These are phyloP conservation scores for Drosophila neutralis DNA, from an alignment of 2,888 invertebrate genomes.

Conservation along the genomic window DNA sequence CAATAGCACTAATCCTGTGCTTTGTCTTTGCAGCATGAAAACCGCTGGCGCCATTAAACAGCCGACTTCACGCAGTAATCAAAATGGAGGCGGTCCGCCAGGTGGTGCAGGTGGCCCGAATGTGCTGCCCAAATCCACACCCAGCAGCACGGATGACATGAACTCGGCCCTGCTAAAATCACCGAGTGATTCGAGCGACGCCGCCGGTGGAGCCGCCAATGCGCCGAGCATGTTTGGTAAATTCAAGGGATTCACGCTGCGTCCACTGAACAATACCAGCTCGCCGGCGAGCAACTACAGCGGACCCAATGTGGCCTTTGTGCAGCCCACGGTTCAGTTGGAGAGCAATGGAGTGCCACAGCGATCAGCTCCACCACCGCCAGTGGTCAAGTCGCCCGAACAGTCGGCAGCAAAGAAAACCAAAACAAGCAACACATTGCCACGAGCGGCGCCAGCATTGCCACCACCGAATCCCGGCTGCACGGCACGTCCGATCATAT, in stretches of 20 bases:
- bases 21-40: conserved; percentile 79
- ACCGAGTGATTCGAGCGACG: conserved; percentile 86
- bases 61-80: conserved; percentile 51
- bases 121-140: conserved; percentile 85
- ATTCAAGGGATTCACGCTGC: conserved; percentile 93
- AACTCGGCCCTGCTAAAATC: conserved; percentile 88
- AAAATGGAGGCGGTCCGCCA: conserved; percentile 66
- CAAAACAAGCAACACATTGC: conserved; percentile 61
- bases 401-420: conserved; percentile 52
- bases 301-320: conserved; percentile 86
- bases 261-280: conserved; percentile 82
- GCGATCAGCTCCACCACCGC: conserved; percentile 88
- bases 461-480: conserved; percentile 88
- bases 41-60: conserved; percentile 75
- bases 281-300: conserved; percentile 78
- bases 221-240: conserved; percentile 91
- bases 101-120: conserved; percentile 51
- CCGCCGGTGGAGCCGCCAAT: conserved; percentile 82
- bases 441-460: conserved; percentile 85
- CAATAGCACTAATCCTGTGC: neutral
- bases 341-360: conserved; percentile 83
- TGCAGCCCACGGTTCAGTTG: conserved; percentile 83
- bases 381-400: conserved; percentile 84
- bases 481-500: conserved; percentile 90
- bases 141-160: conserved; percentile 89